Percentiles rank a stretch among this genome's conserved stretches.
Conservation (phyloP, 2,888 invertebrate genomes). For the Cistogaster globosa region DNA sequence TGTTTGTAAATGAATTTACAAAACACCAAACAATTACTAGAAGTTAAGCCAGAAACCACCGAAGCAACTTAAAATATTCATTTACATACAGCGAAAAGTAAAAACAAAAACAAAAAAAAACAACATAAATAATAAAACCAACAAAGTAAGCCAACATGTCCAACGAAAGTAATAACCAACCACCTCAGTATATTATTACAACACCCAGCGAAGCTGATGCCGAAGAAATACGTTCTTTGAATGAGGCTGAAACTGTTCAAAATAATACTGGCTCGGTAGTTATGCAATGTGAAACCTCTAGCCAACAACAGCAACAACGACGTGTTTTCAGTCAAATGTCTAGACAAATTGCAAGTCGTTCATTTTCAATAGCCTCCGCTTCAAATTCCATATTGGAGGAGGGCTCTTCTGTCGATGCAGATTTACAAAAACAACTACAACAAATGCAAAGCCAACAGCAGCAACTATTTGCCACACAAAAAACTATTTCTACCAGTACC, state of each 20-base stretch:
- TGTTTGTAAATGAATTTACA: constrained; percentile 24
- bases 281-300: constrained; percentile 49
- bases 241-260: constrained; percentile 72
- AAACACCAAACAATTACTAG: not conserved
- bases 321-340: constrained; percentile 75
- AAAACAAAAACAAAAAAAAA: not conserved
- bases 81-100: not conserved
- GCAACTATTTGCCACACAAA: constrained; percentile 68
- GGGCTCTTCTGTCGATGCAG: constrained; percentile 64
- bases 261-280: constrained; percentile 36
- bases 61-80: not conserved
- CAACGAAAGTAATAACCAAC: constrained; percentile 73
- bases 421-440: constrained; percentile 69
- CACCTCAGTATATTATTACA: constrained; percentile 82
- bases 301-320: constrained; percentile 64
- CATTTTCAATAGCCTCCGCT: constrained; percentile 75
- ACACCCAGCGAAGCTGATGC: constrained; percentile 82
- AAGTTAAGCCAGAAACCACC: constrained; percentile 41
- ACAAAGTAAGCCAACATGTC: constrained; percentile 62
- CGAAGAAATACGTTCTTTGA: constrained; percentile 78
- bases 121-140: not conserved
- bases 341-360: constrained; percentile 76
- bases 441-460: constrained; percentile 67
- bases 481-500: constrained; percentile 77
- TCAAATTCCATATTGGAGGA: constrained; percentile 62